phyloP scores from a whole-genome alignment of 2,113 vertebrate genomes.

The Saguinus midas region DNA sequence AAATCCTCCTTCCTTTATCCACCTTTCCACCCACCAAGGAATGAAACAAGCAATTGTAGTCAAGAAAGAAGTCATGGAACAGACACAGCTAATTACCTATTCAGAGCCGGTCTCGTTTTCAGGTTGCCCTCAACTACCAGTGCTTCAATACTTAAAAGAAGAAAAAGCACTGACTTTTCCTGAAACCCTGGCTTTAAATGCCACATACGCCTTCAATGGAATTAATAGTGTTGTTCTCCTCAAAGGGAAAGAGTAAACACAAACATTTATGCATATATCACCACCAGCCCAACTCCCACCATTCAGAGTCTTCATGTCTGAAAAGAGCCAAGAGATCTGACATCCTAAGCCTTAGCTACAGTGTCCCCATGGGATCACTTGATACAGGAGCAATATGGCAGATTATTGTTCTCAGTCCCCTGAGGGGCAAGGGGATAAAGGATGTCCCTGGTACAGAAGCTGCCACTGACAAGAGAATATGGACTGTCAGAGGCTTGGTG shows the following conservation, averaged over 20 bases:
- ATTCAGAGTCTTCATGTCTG: not conserved
- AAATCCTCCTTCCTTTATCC: not conserved
- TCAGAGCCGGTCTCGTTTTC: not conserved
- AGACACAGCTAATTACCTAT: not conserved
- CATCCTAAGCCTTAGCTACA: not conserved
- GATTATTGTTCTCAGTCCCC: not conserved
- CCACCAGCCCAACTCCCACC: not conserved
- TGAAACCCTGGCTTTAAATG: not conserved
- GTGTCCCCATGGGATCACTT: not conserved
- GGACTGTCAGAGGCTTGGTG: not conserved
- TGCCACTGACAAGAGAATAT: fast-evolving
- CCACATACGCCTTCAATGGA: not conserved
- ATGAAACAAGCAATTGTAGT: not conserved
- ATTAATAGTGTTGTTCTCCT: not conserved
- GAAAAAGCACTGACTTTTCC: not conserved
- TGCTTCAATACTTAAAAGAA: not conserved
- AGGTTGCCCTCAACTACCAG: not conserved
- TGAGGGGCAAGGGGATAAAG: not conserved
- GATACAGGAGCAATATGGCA: conserved; percentile 5
- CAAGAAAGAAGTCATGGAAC: not conserved
- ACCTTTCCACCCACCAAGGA: not conserved
- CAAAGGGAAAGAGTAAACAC: not conserved
- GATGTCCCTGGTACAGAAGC: not conserved
- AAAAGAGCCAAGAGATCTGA: not conserved
- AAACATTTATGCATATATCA: not conserved